phyloP scores from a whole-genome alignment of 2,888 invertebrate genomes.

The Melolontha melolontha region DNA sequence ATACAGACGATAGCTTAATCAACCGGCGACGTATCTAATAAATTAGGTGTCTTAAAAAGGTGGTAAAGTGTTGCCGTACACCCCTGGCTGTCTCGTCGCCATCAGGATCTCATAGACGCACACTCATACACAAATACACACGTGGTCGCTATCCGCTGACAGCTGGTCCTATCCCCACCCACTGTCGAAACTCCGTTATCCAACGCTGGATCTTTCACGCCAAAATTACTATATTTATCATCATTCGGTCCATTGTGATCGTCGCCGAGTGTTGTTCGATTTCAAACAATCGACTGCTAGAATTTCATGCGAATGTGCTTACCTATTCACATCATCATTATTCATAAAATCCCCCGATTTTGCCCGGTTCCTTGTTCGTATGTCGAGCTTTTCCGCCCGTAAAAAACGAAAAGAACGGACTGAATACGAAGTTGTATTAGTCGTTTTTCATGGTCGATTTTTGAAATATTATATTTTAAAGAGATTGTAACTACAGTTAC shows the following conservation, averaged over 20 bases:
- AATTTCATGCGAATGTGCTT: conserved; percentile 32
- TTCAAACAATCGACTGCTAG: conserved; percentile 28
- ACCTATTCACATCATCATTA: conserved; percentile 31
- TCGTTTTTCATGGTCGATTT: no score
- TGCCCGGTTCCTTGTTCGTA: background rate
- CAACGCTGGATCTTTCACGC: conserved; percentile 48
- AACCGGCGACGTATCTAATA: background rate
- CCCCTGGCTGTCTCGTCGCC: conserved; percentile 14
- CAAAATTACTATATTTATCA: conserved; percentile 50
- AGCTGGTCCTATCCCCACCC: conserved; percentile 53
- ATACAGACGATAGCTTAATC: no score
- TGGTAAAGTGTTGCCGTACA: conserved; percentile 11
- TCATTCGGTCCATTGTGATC: conserved; percentile 38
- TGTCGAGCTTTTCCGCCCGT: conserved; percentile 10
- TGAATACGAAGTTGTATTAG: no score
- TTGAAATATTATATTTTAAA: no score
- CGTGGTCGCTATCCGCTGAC: conserved; percentile 54
- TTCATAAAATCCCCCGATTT: conserved; percentile 29
- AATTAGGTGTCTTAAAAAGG: conserved; percentile 8
- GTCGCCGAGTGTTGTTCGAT: conserved; percentile 33
- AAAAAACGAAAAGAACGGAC: conserved; percentile 3
- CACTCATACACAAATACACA: conserved; percentile 45
- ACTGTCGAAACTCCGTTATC: conserved; percentile 50
- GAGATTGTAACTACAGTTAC: no score
- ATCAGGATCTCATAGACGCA: conserved; percentile 17